phyloP scores from a whole-genome alignment of 2,888 invertebrate species.

The Drosophila planitibia region DNA sequence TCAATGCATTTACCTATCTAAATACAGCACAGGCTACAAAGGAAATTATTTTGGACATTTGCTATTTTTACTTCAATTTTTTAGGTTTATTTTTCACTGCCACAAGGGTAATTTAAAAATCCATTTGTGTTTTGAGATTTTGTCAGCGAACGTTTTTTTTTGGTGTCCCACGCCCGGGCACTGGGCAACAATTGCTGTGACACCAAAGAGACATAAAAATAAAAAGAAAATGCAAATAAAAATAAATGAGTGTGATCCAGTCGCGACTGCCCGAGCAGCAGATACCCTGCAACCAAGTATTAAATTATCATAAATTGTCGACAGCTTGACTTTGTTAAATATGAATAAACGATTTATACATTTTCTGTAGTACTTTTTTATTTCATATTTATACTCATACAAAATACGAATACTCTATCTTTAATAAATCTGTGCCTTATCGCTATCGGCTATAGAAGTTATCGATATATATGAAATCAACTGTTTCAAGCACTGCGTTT shows the following conservation, averaged over 20 bases:
- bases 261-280: neutral
- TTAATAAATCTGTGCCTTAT: neutral
- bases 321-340: neutral
- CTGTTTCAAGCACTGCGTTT: neutral
- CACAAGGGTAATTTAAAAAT: conserved; percentile 80
- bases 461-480: neutral
- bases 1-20: conserved; percentile 53
- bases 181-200: conserved; percentile 73
- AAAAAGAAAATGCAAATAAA: conserved; percentile 15
- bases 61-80: neutral
- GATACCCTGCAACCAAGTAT: neutral
- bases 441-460: neutral
- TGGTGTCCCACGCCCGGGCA: conserved; percentile 35
- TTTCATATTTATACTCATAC: neutral
- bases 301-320: neutral
- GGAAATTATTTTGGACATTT: conserved; percentile 23
- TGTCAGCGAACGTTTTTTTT: conserved; percentile 33
- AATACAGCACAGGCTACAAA: conserved; percentile 12
- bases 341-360: neutral
- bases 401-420: neutral
- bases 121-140: conserved; percentile 81
- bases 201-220: conserved; percentile 40
- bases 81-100: conserved; percentile 23
- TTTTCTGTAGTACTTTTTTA: neutral
- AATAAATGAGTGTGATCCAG: conserved; percentile 8